A percentile compares a stretch with the other conserved stretches of the same genome.
Evolutionary conservation across 30 jellyfish, hydroid and myxozoan species (phyloP).

Genomic region (Mastigias papua): DNA sequence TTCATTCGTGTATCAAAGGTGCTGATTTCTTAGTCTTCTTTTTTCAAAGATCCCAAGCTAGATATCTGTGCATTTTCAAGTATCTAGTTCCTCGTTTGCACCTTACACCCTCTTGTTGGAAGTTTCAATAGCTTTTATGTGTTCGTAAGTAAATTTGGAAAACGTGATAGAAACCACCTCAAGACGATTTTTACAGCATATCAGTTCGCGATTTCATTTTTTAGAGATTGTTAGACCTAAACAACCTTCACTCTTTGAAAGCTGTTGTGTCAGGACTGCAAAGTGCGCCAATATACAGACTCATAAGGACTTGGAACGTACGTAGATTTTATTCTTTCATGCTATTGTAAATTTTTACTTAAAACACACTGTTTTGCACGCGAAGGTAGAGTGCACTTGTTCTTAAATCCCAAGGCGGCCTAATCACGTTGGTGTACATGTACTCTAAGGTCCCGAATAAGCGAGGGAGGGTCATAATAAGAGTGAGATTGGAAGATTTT

Average conservation of each 20-base stretch:
- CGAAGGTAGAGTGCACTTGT: background rate
- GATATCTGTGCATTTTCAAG: too few species aligned
- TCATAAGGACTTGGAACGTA: conserved; percentile 89
- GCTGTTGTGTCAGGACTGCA: conserved; percentile 91
- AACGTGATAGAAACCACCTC: background rate
- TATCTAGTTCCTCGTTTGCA: too few species aligned
- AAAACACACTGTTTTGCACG: background rate
- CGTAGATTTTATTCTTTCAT: conserved; percentile 12
- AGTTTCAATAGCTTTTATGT: too few species aligned
- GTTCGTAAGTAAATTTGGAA: too few species aligned
- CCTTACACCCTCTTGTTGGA: too few species aligned
- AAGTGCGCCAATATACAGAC: conserved; percentile 90
- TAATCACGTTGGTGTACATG: too few species aligned
- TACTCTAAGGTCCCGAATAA: too few species aligned
- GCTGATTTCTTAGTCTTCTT: background rate
- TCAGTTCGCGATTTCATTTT: background rate
- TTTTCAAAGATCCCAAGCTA: background rate
- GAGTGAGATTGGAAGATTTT: too few species aligned
- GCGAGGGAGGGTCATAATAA: too few species aligned
- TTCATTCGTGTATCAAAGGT: conserved; percentile 84
- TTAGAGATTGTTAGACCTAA: conserved; percentile 81
- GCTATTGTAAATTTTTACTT: too few species aligned
- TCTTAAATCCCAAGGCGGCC: background rate
- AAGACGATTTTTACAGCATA: background rate
- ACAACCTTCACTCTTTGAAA: conserved; percentile 78